These are phyloP conservation scores for Siphlonurus alternatus DNA, from an alignment of 2,888 invertebrate genomes.

Conservation along the genomic window DNA sequence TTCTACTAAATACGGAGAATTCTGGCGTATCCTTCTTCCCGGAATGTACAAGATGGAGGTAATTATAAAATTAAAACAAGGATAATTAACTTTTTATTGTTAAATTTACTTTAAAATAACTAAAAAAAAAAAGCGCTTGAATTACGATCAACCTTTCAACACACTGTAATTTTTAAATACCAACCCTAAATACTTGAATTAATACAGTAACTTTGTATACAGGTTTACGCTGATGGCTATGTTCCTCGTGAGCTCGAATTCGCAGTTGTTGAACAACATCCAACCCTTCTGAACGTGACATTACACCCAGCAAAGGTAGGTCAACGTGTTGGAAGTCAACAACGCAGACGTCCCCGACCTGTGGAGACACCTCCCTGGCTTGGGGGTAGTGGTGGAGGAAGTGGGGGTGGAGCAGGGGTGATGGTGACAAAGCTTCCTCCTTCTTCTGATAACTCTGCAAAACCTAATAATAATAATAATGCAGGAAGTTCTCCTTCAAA, in stretches of 20 bases:
- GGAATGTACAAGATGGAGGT: slow-evolving; percentile 76
- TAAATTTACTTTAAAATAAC: not conserved
- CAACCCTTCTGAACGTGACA: slow-evolving; percentile 69
- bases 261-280: slow-evolving; percentile 69
- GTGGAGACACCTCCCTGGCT: slow-evolving; percentile 13
- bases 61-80: slow-evolving; percentile 13
- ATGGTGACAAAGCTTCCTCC: not conserved
- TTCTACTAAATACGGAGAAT: slow-evolving; percentile 83
- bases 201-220: too few species aligned
- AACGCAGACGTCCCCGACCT: slow-evolving; percentile 9
- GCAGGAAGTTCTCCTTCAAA: not conserved
- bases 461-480: too few species aligned
- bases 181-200: too few species aligned
- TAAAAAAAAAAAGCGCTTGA: not conserved
- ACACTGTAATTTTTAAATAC: too few species aligned
- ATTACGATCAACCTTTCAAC: too few species aligned
- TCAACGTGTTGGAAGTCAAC: slow-evolving; percentile 7
- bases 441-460: not conserved
- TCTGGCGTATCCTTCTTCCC: slow-evolving; percentile 80
- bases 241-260: slow-evolving; percentile 71
- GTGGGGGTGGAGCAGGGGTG: not conserved
- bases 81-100: not conserved
- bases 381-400: slow-evolving; percentile 1
- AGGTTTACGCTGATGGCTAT: slow-evolving; percentile 75
- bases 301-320: slow-evolving; percentile 62